Evolutionary conservation across 1,140 invertebrate species (phyloP).

Genomic region (Leguminivora glycinivorella): DNA sequence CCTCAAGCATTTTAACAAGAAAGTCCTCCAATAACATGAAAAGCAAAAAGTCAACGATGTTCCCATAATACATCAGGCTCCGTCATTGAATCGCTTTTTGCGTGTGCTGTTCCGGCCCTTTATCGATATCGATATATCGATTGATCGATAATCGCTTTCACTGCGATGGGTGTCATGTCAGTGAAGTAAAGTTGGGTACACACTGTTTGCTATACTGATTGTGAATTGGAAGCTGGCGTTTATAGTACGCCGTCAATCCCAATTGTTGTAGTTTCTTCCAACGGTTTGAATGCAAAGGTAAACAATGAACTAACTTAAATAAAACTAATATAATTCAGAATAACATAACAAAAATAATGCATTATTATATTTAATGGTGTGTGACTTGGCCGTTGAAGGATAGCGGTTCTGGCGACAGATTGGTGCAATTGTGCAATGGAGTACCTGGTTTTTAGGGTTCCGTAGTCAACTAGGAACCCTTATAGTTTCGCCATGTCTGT

Average conservation of each 20-base stretch:
- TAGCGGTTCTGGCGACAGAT: too few species aligned
- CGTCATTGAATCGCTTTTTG: slow-evolving; percentile 25
- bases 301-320: too few species aligned
- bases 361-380: too few species aligned
- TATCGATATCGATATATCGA: slow-evolving; percentile 24
- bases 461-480: too few species aligned
- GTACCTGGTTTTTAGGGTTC: too few species aligned
- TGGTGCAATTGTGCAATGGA: too few species aligned
- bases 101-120: not conserved
- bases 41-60: not conserved
- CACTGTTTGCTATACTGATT: not conserved
- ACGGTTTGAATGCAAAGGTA: too few species aligned
- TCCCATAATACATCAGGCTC: not conserved
- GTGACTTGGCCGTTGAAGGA: too few species aligned
- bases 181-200: not conserved
- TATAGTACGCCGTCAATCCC: too few species aligned
- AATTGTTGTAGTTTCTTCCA: not conserved
- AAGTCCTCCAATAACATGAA: not conserved
- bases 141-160: slow-evolving; percentile 26
- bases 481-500: too few species aligned
- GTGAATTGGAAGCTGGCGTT: not conserved
- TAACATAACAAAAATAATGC: too few species aligned
- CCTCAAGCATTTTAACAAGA: not conserved
- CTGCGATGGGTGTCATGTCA: not conserved
- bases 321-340: too few species aligned